Conservation (phyloP, 2,888 invertebrate species). For the Antitype chi region DNA sequence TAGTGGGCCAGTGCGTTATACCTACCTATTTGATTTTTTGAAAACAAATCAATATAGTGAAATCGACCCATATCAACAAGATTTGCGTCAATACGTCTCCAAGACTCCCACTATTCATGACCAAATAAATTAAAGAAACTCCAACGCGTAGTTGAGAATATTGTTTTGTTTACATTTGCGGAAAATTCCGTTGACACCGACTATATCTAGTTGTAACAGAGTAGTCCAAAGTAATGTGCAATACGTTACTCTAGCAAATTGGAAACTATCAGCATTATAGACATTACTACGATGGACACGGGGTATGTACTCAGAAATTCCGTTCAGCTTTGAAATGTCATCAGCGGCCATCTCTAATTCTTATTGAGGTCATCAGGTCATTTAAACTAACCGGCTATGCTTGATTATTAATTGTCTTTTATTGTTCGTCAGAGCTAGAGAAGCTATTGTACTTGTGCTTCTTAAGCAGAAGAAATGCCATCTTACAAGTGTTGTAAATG, state of each 20-base stretch:
- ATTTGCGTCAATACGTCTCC: neutral
- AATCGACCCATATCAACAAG: slow-evolving; percentile 15
- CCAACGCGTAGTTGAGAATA: slow-evolving; percentile 2
- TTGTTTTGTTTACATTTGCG: slow-evolving; percentile 37
- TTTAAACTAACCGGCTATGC: neutral
- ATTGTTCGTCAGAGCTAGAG: neutral
- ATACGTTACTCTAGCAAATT: slow-evolving; percentile 27
- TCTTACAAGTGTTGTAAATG: neutral
- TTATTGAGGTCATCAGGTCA: neutral
- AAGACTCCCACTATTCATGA: slow-evolving; percentile 21
- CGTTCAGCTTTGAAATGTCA: slow-evolving; percentile 12
- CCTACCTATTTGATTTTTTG: neutral
- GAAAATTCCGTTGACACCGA: slow-evolving; percentile 26
- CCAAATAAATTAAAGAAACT: slow-evolving; percentile 32
- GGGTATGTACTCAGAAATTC: neutral
- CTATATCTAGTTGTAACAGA: neutral
- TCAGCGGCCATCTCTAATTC: neutral
- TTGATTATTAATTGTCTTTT: neutral
- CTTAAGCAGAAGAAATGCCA: neutral
- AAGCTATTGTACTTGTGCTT: neutral
- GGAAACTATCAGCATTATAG: slow-evolving; percentile 11
- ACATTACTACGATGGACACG: neutral
- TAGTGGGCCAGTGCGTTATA: neutral
- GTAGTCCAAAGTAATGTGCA: neutral
- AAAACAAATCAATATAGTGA: slow-evolving; percentile 25